Evolutionary conservation across 1,140 invertebrate species (phyloP).

Genomic region (Nasonia vitripennis): DNA sequence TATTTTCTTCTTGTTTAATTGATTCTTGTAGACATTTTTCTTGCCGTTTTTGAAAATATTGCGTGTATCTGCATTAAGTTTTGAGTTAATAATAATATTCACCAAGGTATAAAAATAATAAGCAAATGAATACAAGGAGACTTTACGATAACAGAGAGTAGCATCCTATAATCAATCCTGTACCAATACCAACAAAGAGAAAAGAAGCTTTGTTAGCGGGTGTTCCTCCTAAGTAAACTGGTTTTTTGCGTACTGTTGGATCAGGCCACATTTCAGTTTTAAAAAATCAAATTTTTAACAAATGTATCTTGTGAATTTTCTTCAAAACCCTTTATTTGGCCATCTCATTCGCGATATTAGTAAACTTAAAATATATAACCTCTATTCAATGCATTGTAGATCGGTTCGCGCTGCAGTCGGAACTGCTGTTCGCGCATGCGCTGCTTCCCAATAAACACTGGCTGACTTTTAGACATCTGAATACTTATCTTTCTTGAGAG

Average conservation of each 20-base stretch:
- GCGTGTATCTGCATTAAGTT: slow-evolving; percentile 13
- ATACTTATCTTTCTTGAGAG: no score
- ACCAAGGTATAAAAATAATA: not conserved
- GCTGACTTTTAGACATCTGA: no score
- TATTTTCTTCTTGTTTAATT: not conserved
- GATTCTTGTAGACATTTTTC: not conserved
- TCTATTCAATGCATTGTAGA: not conserved
- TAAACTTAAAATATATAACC: not conserved
- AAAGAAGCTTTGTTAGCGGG: slow-evolving; percentile 20
- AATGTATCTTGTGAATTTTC: not conserved
- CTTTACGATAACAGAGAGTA: not conserved
- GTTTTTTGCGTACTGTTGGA: slow-evolving; percentile 52
- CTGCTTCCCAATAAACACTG: no score
- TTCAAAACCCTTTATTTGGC: not conserved
- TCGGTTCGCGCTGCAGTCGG: no score
- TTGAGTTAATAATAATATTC: not conserved
- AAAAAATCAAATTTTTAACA: not conserved
- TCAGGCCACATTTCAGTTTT: slow-evolving; percentile 54
- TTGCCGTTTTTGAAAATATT: not conserved
- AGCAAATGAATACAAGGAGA: not conserved
- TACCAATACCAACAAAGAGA: not conserved
- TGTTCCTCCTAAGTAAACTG: slow-evolving; percentile 53
- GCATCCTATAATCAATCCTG: not conserved
- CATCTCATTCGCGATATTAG: not conserved
- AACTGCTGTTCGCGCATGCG: not conserved